A percentile compares a stretch with the other conserved stretches of the same genome.
These are phyloP conservation scores for Lysandra coridon DNA, from an alignment of 2,888 invertebrate genomes.

Conservation along the genomic window DNA sequence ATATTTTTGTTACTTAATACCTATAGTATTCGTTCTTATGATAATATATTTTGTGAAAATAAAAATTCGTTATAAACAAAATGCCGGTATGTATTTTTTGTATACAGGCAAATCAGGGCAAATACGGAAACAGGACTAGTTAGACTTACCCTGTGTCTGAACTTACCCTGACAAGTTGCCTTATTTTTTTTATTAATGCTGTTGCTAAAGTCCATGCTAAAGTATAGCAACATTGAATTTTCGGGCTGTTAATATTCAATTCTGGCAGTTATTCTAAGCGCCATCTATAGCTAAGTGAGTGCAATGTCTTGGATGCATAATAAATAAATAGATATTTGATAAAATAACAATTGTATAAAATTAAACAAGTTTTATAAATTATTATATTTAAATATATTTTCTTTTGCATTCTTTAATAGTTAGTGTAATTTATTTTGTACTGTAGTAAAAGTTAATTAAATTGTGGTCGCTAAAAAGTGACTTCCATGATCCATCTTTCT, in stretches of 20 bases:
- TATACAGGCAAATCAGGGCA: not conserved
- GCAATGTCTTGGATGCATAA: not conserved
- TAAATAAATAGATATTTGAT: not conserved
- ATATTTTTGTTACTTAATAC: constrained; percentile 28
- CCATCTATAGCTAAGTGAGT: not conserved
- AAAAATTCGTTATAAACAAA: not conserved
- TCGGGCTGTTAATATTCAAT: not conserved
- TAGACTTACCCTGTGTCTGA: not conserved
- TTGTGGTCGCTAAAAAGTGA: constrained; percentile 5
- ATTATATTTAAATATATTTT: not conserved
- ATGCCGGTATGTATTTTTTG: not conserved
- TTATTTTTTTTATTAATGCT: not conserved
- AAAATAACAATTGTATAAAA: not conserved
- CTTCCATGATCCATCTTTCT: not conserved
- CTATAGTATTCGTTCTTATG: constrained; percentile 23
- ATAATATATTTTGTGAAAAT: not conserved
- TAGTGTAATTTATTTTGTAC: not conserved
- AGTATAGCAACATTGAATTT: not conserved
- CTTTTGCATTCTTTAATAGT: not conserved
- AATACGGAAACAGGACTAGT: too few species aligned
- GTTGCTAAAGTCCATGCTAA: not conserved
- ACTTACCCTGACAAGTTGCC: not conserved
- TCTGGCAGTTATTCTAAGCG: too few species aligned
- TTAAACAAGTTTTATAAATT: not conserved
- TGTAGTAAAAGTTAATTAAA: not conserved